A percentile compares a stretch with the other conserved stretches of the same genome.
Conservation (phyloP, 2,888 invertebrate genomes). For the Leptopterna dolabrata region DNA sequence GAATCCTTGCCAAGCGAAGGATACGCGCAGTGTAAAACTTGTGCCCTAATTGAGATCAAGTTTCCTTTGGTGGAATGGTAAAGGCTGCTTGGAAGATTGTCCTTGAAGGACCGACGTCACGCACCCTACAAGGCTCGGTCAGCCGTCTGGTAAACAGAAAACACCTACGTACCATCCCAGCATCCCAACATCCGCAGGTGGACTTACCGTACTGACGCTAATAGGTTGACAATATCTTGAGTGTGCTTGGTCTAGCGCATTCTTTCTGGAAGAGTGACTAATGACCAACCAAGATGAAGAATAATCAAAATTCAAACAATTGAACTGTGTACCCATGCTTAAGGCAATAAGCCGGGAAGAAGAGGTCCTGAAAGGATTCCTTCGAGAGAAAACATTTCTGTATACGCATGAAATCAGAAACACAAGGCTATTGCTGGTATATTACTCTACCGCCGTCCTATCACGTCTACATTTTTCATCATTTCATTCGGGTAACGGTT, state of each 20-base stretch:
- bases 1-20: constrained; percentile 11
- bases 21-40: constrained; percentile 17
- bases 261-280: background rate
- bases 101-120: constrained; percentile 33
- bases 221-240: background rate
- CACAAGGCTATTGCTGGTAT: too few relatives aligned
- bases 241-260: background rate
- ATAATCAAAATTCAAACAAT: background rate
- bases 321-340: too few relatives aligned
- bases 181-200: background rate
- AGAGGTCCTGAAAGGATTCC: too few relatives aligned
- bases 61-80: constrained; percentile 43
- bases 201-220: background rate
- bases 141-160: constrained; percentile 20
- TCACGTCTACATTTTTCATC: too few relatives aligned
- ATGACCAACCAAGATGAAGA: background rate
- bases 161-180: constrained; percentile 20
- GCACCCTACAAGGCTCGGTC: constrained; percentile 32
- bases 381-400: too few relatives aligned
- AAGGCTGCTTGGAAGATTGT: constrained; percentile 23
- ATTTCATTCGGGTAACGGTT: too few relatives aligned
- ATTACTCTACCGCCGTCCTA: too few relatives aligned
- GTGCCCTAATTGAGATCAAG: constrained; percentile 42
- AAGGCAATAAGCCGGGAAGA: too few relatives aligned
- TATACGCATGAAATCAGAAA: too few relatives aligned